A percentile compares a stretch with the other conserved stretches of the same genome.
These are phyloP conservation scores for Dendrophyllia cribrosa DNA, from an alignment of 64 coral and sea anemone genomes.

Conservation along the genomic window DNA sequence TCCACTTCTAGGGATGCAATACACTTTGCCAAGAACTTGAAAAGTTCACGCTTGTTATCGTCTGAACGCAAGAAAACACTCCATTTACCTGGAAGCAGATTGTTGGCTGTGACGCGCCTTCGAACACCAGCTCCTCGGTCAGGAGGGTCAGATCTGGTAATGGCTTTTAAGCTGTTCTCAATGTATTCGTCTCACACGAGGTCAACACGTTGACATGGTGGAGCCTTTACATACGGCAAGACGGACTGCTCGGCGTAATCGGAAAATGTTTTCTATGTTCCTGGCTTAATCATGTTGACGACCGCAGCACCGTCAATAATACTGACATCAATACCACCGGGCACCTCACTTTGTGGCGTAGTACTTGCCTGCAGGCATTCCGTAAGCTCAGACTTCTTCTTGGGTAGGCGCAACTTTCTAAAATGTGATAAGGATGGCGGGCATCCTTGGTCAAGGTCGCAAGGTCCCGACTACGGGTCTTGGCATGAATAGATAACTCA, in stretches of 20 bases:
- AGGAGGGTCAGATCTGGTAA: not conserved
- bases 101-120: not conserved
- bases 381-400: conserved; percentile 57
- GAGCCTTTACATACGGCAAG: conserved; percentile 32
- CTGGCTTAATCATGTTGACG: conserved; percentile 54
- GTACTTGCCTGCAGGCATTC: conserved; percentile 31
- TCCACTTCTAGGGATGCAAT: not conserved
- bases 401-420: conserved; percentile 59
- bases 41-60: conserved; percentile 31
- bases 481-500: too few species aligned
- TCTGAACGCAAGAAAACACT: conserved; percentile 25
- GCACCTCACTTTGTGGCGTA: not conserved
- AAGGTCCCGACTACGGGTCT: too few species aligned
- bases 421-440: conserved; percentile 64
- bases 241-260: conserved; percentile 43
- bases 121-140: conserved; percentile 37
- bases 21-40: conserved; percentile 24
- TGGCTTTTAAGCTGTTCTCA: conserved; percentile 53
- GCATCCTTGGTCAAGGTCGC: conserved; percentile 54
- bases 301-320: conserved; percentile 41
- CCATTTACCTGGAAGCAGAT: conserved; percentile 35
- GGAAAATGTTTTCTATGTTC: conserved; percentile 25
- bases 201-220: conserved; percentile 25
- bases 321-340: not conserved
- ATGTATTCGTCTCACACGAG: conserved; percentile 57